These are phyloP conservation scores for Burhinus bistriatus DNA, from an alignment of 2,113 vertebrate species.

Conservation along the genomic window DNA sequence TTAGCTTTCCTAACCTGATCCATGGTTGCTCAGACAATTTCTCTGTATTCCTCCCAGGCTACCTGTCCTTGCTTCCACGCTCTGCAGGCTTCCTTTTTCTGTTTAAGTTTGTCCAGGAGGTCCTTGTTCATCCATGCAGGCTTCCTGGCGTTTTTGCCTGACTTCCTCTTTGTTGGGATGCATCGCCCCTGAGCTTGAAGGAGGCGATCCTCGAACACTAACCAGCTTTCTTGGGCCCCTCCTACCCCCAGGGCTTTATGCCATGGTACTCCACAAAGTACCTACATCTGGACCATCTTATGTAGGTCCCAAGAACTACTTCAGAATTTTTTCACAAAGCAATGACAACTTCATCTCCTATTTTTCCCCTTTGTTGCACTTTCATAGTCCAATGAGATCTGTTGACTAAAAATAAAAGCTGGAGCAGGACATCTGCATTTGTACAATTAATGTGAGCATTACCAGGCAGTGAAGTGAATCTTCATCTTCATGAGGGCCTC, in stretches of 20 bases:
- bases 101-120: background rate
- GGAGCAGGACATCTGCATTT: background rate
- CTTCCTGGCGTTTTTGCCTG: background rate
- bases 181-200: background rate
- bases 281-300: background rate
- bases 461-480: background rate
- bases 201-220: background rate
- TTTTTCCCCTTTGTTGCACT: background rate
- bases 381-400: background rate
- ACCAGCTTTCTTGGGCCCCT: background rate
- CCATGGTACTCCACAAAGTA: background rate
- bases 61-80: background rate
- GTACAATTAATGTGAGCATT: background rate
- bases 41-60: background rate
- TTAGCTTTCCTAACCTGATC: background rate
- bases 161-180: background rate
- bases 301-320: background rate
- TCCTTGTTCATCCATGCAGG: background rate
- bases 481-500: background rate
- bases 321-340: background rate
- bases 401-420: background rate
- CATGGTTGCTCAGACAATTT: background rate
- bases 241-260: background rate
- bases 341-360: background rate
- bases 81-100: background rate